phyloP scores from a whole-genome alignment of 1,140 invertebrate genomes.

The Psix sp. region DNA sequence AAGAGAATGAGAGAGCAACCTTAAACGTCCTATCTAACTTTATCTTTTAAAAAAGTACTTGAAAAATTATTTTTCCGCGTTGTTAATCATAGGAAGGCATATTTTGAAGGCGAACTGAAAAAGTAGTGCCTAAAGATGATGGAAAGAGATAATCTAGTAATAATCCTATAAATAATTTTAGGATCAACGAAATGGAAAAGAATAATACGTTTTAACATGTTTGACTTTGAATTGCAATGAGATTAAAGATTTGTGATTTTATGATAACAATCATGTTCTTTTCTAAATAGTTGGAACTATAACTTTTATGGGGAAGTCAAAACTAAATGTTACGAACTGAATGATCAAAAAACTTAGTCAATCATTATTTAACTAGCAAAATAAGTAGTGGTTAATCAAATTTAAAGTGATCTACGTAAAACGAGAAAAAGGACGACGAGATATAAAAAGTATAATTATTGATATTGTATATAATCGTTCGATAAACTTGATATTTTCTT shows the following conservation, averaged over 20 bases:
- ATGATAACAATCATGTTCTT: slow-evolving; percentile 7
- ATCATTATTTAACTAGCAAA: slow-evolving; percentile 64
- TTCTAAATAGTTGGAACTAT: slow-evolving; percentile 6
- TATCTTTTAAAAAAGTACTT: slow-evolving; percentile 24
- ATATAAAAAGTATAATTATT: slow-evolving; percentile 6
- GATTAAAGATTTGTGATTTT: neutral
- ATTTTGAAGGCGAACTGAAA: slow-evolving; percentile 34
- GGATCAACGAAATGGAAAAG: slow-evolving; percentile 13
- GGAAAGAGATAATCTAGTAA: slow-evolving; percentile 31
- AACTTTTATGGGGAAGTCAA: slow-evolving; percentile 13
- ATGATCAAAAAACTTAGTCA: slow-evolving; percentile 69
- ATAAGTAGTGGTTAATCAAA: slow-evolving; percentile 9
- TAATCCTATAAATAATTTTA: slow-evolving; percentile 15
- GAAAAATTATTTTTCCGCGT: neutral
- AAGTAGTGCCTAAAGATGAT: slow-evolving; percentile 46
- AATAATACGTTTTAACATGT: neutral
- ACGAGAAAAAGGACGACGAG: neutral
- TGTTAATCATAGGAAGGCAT: slow-evolving; percentile 1
- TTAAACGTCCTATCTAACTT: slow-evolving; percentile 24
- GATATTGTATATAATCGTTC: slow-evolving; percentile 40
- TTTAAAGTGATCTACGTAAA: slow-evolving; percentile 19
- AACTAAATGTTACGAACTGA: slow-evolving; percentile 39
- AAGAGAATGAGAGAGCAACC: neutral
- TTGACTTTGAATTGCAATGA: neutral
- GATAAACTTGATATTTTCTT: slow-evolving; percentile 48